phyloP scores from a whole-genome alignment of 2,888 invertebrate genomes.

The Apamea anceps region DNA sequence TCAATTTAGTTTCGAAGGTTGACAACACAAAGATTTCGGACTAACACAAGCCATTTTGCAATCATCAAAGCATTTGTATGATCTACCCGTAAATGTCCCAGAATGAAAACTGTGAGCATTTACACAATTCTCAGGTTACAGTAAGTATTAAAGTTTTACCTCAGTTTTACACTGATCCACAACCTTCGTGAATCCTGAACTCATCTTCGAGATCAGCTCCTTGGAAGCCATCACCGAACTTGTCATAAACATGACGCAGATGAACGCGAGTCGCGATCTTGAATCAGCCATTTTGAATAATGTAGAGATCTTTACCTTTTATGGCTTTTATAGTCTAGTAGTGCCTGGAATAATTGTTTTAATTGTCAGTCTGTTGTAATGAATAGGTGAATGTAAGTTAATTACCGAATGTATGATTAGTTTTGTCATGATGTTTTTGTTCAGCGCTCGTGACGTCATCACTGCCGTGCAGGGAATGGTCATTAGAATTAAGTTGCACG shows the following conservation, averaged over 20 bases:
- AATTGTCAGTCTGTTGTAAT: conserved; percentile 46
- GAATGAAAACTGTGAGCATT: not conserved
- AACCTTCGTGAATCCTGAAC: conserved; percentile 75
- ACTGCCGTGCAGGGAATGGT: conserved; percentile 25
- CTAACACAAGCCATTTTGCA: not conserved
- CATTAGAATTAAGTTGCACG: conserved; percentile 32
- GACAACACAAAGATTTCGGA: not conserved
- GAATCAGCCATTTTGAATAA: conserved; percentile 54
- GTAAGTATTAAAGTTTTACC: conserved; percentile 68
- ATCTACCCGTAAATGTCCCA: not conserved
- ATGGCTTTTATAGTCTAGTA: conserved; percentile 35
- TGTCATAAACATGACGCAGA: conserved; percentile 36
- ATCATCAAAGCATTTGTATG: not conserved
- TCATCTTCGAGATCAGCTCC: conserved; percentile 80
- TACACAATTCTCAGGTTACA: not conserved
- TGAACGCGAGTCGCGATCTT: conserved; percentile 70
- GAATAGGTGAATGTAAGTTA: conserved; percentile 26
- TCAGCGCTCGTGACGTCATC: conserved; percentile 14
- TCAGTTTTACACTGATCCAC: conserved; percentile 80
- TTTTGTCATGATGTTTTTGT: conserved; percentile 27
- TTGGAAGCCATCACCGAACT: conserved; percentile 68
- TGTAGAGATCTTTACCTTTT: not conserved
- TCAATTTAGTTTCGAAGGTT: not conserved
- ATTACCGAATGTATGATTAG: conserved; percentile 39
- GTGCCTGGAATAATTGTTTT: conserved; percentile 28